Conservation (phyloP, 2,888 invertebrate species). For the Raillietiella orientalis region DNA sequence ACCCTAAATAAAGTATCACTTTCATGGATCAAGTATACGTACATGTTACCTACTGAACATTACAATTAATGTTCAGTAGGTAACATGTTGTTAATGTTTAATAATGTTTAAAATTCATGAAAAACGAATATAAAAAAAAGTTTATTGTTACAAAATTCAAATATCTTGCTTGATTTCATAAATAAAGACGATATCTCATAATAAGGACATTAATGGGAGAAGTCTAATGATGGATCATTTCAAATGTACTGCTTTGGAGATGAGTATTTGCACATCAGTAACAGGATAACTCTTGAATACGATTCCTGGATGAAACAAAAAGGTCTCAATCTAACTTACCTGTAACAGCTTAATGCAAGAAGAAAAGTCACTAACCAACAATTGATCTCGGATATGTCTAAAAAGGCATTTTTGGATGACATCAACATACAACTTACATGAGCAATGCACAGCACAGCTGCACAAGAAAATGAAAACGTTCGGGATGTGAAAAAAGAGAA, state of each 20-base stretch:
- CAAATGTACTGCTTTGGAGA: slow-evolving; percentile 1
- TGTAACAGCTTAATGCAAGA: slow-evolving; percentile 75
- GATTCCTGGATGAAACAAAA: too few relatives aligned
- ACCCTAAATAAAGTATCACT: too few relatives aligned
- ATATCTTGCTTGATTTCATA: too few relatives aligned
- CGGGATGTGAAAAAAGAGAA: slow-evolving; percentile 60
- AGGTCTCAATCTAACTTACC: slow-evolving; percentile 12
- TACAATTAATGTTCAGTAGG: too few relatives aligned
- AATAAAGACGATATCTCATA: too few relatives aligned
- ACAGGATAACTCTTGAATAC: slow-evolving; percentile 5
- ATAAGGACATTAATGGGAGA: too few relatives aligned
- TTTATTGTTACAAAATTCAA: too few relatives aligned
- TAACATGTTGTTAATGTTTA: too few relatives aligned
- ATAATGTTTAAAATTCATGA: too few relatives aligned
- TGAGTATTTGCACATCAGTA: slow-evolving; percentile 4
- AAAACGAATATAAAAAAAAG: too few relatives aligned
- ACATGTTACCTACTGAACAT: too few relatives aligned
- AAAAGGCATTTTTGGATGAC: background rate
- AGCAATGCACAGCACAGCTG: slow-evolving; percentile 92
- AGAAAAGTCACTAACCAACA: slow-evolving; percentile 66
- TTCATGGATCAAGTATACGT: too few relatives aligned
- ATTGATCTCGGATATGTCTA: slow-evolving; percentile 46
- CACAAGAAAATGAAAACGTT: slow-evolving; percentile 64
- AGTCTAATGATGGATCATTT: background rate
- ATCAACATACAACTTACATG: slow-evolving; percentile 27